phyloP scores from a whole-genome alignment of 2,113 vertebrate species.

The Xyrauchen texanus region DNA sequence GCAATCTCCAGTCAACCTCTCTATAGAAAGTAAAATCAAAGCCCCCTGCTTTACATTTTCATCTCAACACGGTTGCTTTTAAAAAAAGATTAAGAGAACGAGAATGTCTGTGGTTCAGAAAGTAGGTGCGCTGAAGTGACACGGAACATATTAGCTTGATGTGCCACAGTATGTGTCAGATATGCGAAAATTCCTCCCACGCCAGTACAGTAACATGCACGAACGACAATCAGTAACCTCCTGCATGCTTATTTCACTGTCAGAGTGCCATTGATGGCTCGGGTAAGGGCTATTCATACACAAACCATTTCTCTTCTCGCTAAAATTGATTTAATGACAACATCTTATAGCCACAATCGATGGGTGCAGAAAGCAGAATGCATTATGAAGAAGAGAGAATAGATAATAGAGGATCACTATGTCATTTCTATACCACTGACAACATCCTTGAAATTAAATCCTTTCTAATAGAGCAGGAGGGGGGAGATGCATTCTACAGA shows the following conservation, averaged over 20 bases:
- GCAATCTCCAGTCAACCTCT: not conserved
- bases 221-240: slow-evolving; percentile 43
- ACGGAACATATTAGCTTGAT: slow-evolving; percentile 13
- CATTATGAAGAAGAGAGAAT: slow-evolving; percentile 72
- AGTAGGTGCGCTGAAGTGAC: slow-evolving; percentile 3
- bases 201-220: not conserved
- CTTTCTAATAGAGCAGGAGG: slow-evolving; percentile 40
- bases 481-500: slow-evolving; percentile 11
- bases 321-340: slow-evolving; percentile 78
- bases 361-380: slow-evolving; percentile 67
- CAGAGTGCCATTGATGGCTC: slow-evolving; percentile 61
- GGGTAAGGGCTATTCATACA: slow-evolving; percentile 70
- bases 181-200: not conserved
- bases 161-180: slow-evolving; percentile 31
- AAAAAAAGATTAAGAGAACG: slow-evolving; percentile 2
- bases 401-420: slow-evolving; percentile 73
- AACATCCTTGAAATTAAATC: slow-evolving; percentile 64
- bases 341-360: slow-evolving; percentile 72
- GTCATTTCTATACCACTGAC: slow-evolving; percentile 70
- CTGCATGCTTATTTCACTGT: slow-evolving; percentile 67
- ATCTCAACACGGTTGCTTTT: slow-evolving; percentile 6
- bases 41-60: not conserved
- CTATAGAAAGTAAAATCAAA: slow-evolving; percentile 17
- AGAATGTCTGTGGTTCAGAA: slow-evolving; percentile 8
- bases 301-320: slow-evolving; percentile 74